Conservation (phyloP, 2,113 vertebrate species). For the Siniperca chuatsi region DNA sequence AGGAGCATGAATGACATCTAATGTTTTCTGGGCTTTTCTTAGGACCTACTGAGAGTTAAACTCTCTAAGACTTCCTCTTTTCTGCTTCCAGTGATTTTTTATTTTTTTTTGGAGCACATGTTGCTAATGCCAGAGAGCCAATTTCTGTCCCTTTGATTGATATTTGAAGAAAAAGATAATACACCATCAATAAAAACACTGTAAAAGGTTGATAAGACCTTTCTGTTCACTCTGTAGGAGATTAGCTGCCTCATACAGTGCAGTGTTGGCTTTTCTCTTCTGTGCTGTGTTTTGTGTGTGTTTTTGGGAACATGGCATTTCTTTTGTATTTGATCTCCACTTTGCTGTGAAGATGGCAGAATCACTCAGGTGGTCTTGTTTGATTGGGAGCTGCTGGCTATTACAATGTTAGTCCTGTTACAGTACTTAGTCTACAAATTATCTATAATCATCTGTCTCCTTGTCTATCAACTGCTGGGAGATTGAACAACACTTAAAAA, state of each 20-base stretch:
- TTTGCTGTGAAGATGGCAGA: not conserved
- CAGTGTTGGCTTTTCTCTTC: slow-evolving; percentile 7
- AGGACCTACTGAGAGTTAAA: slow-evolving; percentile 18
- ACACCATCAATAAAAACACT: slow-evolving; percentile 44
- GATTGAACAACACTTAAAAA: not conserved
- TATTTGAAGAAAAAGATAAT: slow-evolving; percentile 38
- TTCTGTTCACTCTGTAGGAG: slow-evolving; percentile 7
- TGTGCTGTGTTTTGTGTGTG: slow-evolving; percentile 4
- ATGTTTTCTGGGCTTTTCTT: not conserved
- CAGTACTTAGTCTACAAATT: not conserved
- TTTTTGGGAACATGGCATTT: not conserved
- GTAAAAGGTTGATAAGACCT: slow-evolving; percentile 41
- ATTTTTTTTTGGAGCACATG: slow-evolving; percentile 1
- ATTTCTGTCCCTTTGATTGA: slow-evolving; percentile 27
- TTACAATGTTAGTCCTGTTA: not conserved
- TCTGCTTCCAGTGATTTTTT: slow-evolving; percentile 11
- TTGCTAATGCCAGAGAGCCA: slow-evolving; percentile 16
- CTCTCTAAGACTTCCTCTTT: slow-evolving; percentile 6
- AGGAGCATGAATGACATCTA: not conserved
- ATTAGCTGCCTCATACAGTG: slow-evolving; percentile 35
- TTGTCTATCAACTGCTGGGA: not conserved
- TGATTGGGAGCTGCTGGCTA: not conserved
- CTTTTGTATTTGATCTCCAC: not conserved
- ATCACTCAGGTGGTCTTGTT: not conserved
- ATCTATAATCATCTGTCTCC: not conserved